phyloP scores from a whole-genome alignment of 2,888 invertebrate genomes.

The Flexamia atlantica region DNA sequence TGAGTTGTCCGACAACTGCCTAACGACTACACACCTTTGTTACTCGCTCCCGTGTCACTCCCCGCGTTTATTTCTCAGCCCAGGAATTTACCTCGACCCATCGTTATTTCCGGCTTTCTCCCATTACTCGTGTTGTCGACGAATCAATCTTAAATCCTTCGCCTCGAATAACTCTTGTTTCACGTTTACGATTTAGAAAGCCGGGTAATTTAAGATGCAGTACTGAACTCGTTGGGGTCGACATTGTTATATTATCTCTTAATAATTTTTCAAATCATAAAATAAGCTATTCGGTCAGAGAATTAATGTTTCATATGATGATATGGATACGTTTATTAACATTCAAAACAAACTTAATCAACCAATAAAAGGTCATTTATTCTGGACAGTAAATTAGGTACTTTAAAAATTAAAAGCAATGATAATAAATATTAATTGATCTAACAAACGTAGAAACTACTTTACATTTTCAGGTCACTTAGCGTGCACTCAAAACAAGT shows the following conservation, averaged over 20 bases:
- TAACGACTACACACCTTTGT: conserved; percentile 45
- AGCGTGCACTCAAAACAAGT: too few relatives aligned
- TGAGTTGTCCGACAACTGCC: conserved; percentile 45
- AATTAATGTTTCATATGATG: too few relatives aligned
- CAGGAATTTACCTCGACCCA: conserved; percentile 23
- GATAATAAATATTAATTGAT: too few relatives aligned
- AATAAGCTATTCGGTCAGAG: not conserved
- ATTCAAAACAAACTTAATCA: too few relatives aligned
- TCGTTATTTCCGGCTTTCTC: conserved; percentile 40
- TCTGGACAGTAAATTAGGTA: too few relatives aligned
- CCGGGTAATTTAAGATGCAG: not conserved
- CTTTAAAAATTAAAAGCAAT: too few relatives aligned
- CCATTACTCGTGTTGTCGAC: conserved; percentile 18
- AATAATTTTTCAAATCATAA: not conserved
- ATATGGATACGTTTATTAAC: too few relatives aligned
- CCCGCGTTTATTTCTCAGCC: conserved; percentile 44
- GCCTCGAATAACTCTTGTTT: conserved; percentile 21
- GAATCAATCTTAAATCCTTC: conserved; percentile 32
- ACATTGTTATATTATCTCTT: not conserved
- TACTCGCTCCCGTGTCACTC: conserved; percentile 36
- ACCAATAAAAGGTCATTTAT: too few relatives aligned
- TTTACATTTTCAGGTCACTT: too few relatives aligned
- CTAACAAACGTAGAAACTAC: too few relatives aligned
- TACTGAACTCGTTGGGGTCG: not conserved
- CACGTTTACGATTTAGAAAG: conserved; percentile 34